Base-by-base conservation (phyloP, 1,140 invertebrate species). In the Dinoponera quadriceps region DNA sequence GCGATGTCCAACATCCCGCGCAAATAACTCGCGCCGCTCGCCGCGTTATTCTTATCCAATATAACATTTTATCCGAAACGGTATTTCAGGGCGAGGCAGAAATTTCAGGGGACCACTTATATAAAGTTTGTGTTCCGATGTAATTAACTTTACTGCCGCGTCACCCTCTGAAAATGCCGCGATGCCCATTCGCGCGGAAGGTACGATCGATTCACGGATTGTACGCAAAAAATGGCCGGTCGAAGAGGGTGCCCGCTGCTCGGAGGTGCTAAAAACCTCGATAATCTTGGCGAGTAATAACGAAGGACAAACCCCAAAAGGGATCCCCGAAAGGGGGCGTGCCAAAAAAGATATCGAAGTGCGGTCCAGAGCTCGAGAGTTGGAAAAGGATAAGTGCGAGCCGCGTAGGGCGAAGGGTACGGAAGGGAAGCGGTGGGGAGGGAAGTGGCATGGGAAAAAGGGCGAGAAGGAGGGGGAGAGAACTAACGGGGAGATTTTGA, bases 401-500 rank as follows among this genome's bases (percentile, higher is more conserved):
- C 59, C 72, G 54, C 55, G 72, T 65, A 75, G 54, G 44, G 81
- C 81, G 48, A 38, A 81, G 83, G 48, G n/a, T 48, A 73, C 57
- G 74, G 62, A 13, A 55, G 54, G 4, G 38, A 9, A 3, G 38
- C 3, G 38, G 11, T 9, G 38, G 38, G 29, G 49, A 71, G 38
- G 72, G 85, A 78, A 59, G 77, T 59, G 65, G 55, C 29, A 73
- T n/a, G 29, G 51, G 62, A 74, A 85, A 81, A 82, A 71, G 29
- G 29, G 72, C 65, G 69, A 75, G 62, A 86, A 44, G 18, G 57
- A 68, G 38, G 82, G 71, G 85, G 66, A 66, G 65, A 84, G 75
- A 82, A 33, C 48, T 25, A 85, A 65, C 49, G 72, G 60, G 65
- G 60, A 87, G 91, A 89, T 91, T 90, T 91, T 86, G 65, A 86